Base-by-base conservation (phyloP, 2,797 vertebrate genomes). In the Semaprochilodus insignis region DNA sequence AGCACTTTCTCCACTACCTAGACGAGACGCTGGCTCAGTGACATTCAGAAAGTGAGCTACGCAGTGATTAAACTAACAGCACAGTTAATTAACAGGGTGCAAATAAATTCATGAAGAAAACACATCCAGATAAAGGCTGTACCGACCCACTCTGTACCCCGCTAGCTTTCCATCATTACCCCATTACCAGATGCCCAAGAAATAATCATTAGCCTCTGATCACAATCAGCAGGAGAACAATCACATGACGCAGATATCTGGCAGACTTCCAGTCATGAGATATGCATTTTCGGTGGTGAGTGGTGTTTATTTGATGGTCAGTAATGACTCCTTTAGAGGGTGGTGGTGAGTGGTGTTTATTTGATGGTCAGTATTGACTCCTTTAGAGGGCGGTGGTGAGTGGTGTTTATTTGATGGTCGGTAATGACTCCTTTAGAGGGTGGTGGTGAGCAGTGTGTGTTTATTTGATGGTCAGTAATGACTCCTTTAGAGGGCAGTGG, bases 21-120 rank as follows among this genome's bases (percentile, higher is more conserved):
- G 67, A 72, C 27, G 69, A 72, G 44, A 72, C 44, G 48, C 69
- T 27, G n/a, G 21, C 14, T n/a, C 21, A 44, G 55, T 74, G 71
- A 74, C 52, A 55, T 57, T 59, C 72, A 21, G 54, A 60, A 60
- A 48, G 57, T 25, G 74, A 19, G 21, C 74, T 74, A 13, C 14
- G 31, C 27, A 14, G 48, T 36, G 59, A 74, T 36, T 17, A 74
- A 40, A 40, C 31, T 14, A n/a, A 57, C 73, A 74, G 51, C 67
- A 52, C 40, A 48, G 67, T 51, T 70, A 11, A 48, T 48, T 51
- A 44, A 16, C 21, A 51, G 3, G 67, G 36, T 70, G 67, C 67
- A 48, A 70, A 70, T 51, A 48, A 48, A 70, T 51, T 48, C 36
- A 16, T 16, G 67, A 51, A 23, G 44, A 70, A 44, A 23, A 51